Base-by-base conservation (phyloP, 1,140 invertebrate species). In the Micrasema minimum region DNA sequence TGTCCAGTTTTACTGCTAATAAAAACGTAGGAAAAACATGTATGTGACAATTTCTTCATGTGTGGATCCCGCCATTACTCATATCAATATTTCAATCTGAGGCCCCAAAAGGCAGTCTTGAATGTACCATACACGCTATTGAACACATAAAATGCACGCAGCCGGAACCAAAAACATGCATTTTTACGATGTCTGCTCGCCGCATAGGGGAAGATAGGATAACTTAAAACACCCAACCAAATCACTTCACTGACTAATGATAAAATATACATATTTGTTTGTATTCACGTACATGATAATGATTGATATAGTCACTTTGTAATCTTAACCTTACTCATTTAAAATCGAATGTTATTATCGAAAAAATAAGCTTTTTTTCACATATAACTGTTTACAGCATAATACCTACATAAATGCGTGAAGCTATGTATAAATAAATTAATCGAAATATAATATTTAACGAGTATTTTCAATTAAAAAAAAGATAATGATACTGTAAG, bases 81-180 rank as follows among this genome's bases (percentile, higher is more conserved):
- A 59, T 59, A 43, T 43, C 7, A 23, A 59, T 43, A 43, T 43
- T 59, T 59, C 37, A 41, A 59, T 43, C 37, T 14, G 6, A n/a
- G 50, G 23, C 7, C 16, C 14, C 12, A 22, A 41, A 59, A 41
- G 37, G 38, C 35, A 59, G 22, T 38, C 31, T 41, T 20, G 37
- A 2, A 22, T 6, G 51, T 55, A 14, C 18, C 22, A 59, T 38
- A 38, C 37, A 59, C 18, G 55, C 55, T 38, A 41, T 59, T 59
- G 55, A 59, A 59, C 55, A 59, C 55, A 59, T 59, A 59, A 59
- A 59, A 59, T 31, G 55, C 55, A 38, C 55, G 55, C 55, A 38
- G 55, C 55, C 55, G 55, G 55, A 59, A 59, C 55, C 37, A 59
- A 59, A 43, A 59, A 59, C 55, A 59, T 59, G 55, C 55, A 59